Base-by-base conservation (phyloP, 2,113 vertebrate genomes). In the Serinus canaria region DNA sequence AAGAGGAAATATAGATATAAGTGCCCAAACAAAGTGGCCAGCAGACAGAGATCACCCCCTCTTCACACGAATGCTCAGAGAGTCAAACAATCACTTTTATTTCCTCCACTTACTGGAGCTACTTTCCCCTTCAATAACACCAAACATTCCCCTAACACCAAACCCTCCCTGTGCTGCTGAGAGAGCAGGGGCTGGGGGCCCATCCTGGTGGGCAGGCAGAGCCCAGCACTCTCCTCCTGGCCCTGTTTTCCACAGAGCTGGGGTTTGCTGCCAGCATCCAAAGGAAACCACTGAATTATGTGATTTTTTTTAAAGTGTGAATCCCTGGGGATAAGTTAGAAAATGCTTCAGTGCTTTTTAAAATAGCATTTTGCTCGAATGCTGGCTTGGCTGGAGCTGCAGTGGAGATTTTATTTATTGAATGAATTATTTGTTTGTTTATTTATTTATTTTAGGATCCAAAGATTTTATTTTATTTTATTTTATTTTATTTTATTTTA, bases 1-100 rank as follows among this genome's bases (percentile, higher is more conserved):
- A 80, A 92, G 75, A 96, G 94, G 88, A 93, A 81, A 94, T 95
- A 93, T 4, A 90, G 94, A 74, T 83, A 0, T 77, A 94, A 96
- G 95, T 96, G 95, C 72, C 94, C 70, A 94, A 94, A 96, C 85
- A 93, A 94, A 90, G 93, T 93, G 93, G 92, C 83, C 91, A 96
- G 9, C 46, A 74, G 94, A 37, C 68, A 24, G 41, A 80, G 80
- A 63, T 43, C 92, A 13, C 43, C 22, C 24, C 64, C 80, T 74
- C 86, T 39, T 30, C 93, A 59, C 1, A 47, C 27, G 24, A 1
- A 18, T 4, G 72, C 88, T 90, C 44, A 4, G 62, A 66, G 84
- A 76, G 15, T 7, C 67, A 50, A 79, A 93, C 1, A 43, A n/a
- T 60, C 50, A 1, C 41, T 83, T 87, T 73, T 66, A 43, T 87